Base-by-base conservation (phyloP, 2,888 invertebrate genomes). In the Parapristionchus giblindavisi region DNA sequence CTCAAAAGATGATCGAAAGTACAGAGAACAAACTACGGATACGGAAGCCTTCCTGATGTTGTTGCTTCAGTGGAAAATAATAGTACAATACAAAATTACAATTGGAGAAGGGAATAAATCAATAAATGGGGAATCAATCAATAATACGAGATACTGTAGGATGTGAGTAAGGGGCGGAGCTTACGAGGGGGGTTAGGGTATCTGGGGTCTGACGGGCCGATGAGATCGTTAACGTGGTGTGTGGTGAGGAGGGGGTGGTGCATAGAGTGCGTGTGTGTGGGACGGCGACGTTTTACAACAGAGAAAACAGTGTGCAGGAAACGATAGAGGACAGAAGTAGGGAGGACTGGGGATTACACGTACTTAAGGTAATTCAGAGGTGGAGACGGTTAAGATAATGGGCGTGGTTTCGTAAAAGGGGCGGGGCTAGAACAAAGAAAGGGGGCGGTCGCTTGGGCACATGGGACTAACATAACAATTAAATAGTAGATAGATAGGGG, bases 211-310 rank as follows among this genome's bases (percentile, higher is more conserved):
- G 29, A 17, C 11, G 8, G 43, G 43, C 8, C 8, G 17, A 43
- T 21, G 63, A 65, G 63, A 29, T n/a, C n/a, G n/a, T n/a, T n/a
- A n/a, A n/a, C 40, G 63, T 65, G 63, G 63, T 40, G 34, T 61
- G 34, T 21, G 17, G 40, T 61, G 61, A 40, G 61, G 29, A 21
- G 21, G 61, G n/a, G 40, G 43, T 27, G 63, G 63, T 65, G 63
- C 43, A 27, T 27, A 21, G 63, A 65, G 63, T 65, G 63, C 27
- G 63, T 43, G 17, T 3, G 17, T 6, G 43, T 65, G 29, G n/a
- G 43, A 1, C 63, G 63, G 43, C 43, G 27, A 65, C 43, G 43
- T 5, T 36, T 65, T 8, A 14, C 43, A 17, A 8, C 43, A 40
- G 24, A 61, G 24, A 43, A 27, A 43, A 43, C 61, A 38, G 61